Base-by-base conservation (phyloP, 2,888 invertebrate species). In the Prostheceraeus crozeri region DNA sequence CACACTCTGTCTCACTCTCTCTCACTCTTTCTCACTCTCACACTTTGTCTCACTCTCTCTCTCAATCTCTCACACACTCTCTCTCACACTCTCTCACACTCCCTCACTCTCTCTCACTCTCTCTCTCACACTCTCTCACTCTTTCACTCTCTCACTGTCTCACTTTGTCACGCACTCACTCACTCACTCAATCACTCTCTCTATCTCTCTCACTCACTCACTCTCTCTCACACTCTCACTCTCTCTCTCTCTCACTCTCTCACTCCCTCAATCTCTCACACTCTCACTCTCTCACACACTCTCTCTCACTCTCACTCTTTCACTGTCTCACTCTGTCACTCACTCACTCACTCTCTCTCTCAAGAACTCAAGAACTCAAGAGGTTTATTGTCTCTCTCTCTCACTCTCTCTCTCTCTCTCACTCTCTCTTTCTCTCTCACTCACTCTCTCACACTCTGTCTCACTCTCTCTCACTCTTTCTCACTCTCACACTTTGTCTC, bases 1-100 rank as follows among this genome's bases (percentile, higher is more conserved):
- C 45, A 11, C 45, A 11, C 45, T 45, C 45, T 16, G 8, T 45
- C 45, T 11, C 14, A 14, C 45, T 45, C 45, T 45, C 45, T 11
- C 45, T 8, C 45, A 11, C 45, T 45, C 45, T 11, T 10, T 11
- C 14, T 45, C 45, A 11, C 10, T 45, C 10, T 45, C 45, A 11
- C 45, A 11, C 45, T 45, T 14, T 45, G 10, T 16, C 45, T 16
- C 45, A 14, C 10, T 11, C 45, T 11, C 45, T 11, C 45, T 14
- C 45, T 45, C 10, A 10, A 10, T 45, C 45, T 45, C 45, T 11
- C 45, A 10, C 14, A 11, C 45, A 14, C 45, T 10, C n/a, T n/a
- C 45, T 45, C 14, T 45, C 45, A 10, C 10, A 14, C 14, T 11
- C 45, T 11, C 45, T 10, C 45, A 11, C 45, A 11, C 45, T 45